A percentile compares a stretch with the other conserved stretches of the same genome.
Evolutionary conservation across 2,888 invertebrate genomes (phyloP).

Genomic region (Catocala nupta): DNA sequence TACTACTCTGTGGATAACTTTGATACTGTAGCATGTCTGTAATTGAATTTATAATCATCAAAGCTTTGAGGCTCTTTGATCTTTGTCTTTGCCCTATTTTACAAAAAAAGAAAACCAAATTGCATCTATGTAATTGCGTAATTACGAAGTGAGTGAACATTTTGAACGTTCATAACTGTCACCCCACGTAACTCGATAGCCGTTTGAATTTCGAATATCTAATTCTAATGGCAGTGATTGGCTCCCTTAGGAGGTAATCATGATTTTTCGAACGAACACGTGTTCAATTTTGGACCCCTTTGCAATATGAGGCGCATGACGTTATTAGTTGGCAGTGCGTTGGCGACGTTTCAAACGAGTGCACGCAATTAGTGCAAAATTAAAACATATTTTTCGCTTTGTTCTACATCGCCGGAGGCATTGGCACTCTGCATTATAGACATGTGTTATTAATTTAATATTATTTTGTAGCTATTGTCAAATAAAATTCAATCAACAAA

Average conservation of each 20-base stretch:
- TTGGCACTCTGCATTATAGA: too few relatives aligned
- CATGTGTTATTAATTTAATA: too few relatives aligned
- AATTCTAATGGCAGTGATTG: conserved; percentile 86
- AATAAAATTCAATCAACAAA: too few relatives aligned
- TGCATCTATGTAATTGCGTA: conserved; percentile 51
- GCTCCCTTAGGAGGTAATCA: conserved; percentile 86
- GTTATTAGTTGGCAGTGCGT: conserved; percentile 57
- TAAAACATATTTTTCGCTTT: conserved; percentile 47
- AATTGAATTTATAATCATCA: conserved; percentile 36
- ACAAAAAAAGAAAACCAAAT: conserved; percentile 32
- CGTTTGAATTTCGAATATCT: conserved; percentile 83
- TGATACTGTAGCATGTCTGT: conserved; percentile 35
- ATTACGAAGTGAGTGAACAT: conserved; percentile 52
- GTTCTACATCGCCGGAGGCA: conserved; percentile 13
- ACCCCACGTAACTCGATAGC: conserved; percentile 81
- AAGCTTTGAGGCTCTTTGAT: conserved; percentile 56
- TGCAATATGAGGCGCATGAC: conserved; percentile 75
- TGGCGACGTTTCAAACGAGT: conserved; percentile 39
- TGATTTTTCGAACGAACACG: conserved; percentile 85
- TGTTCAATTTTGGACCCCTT: conserved; percentile 81
- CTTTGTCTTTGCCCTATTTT: conserved; percentile 42
- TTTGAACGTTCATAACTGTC: conserved; percentile 66
- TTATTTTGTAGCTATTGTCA: too few relatives aligned
- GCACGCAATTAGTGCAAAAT: conserved; percentile 56
- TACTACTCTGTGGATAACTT: too few relatives aligned